phyloP scores from a whole-genome alignment of 2,888 invertebrate species.

The Melieria crassipennis region DNA sequence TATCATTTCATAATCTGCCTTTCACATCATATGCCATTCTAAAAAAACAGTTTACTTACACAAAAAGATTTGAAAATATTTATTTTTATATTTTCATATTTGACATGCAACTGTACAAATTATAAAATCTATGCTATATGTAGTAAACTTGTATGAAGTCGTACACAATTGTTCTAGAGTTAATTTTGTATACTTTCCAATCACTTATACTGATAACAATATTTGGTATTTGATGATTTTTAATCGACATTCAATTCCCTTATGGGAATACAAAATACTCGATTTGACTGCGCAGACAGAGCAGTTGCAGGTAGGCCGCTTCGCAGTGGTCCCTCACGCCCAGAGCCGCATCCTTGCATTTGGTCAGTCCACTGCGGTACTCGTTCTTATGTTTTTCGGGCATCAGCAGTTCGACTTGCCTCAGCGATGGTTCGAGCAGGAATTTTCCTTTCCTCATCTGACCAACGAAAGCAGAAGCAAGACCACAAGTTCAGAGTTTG shows the following conservation, averaged over 20 bases:
- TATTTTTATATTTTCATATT: no score
- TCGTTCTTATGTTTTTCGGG: constrained; percentile 58
- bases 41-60: no score
- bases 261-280: constrained; percentile 58
- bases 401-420: constrained; percentile 61
- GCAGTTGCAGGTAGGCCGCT: constrained; percentile 53
- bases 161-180: no score
- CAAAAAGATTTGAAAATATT: no score
- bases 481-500: not conserved
- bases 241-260: not conserved
- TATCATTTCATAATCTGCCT: no score
- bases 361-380: constrained; percentile 50
- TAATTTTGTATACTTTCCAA: no score
- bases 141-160: no score
- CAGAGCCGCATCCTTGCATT: constrained; percentile 55
- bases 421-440: constrained; percentile 55
- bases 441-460: constrained; percentile 65
- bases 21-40: no score
- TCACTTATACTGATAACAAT: no score
- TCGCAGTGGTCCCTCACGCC: constrained; percentile 64
- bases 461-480: not conserved
- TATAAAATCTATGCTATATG: no score
- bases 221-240: no score
- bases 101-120: no score
- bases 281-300: constrained; percentile 53